phyloP scores from a whole-genome alignment of 2,888 invertebrate species.

The Thecocarcelia acutangulata region DNA sequence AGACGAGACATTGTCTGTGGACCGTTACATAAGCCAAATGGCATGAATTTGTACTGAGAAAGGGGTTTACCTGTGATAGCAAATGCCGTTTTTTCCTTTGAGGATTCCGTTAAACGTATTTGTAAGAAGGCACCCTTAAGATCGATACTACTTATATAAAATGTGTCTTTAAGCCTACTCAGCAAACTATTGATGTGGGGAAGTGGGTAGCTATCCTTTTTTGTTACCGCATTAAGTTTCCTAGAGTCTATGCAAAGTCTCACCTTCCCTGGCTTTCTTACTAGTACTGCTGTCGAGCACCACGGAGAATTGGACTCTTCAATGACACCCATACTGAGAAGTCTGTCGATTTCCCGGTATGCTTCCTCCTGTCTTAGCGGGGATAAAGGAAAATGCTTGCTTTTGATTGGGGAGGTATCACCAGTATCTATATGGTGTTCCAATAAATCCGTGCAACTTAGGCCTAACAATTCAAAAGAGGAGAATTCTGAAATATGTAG shows the following conservation, averaged over 20 bases:
- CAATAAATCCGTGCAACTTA: constrained; percentile 14
- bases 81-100: constrained; percentile 28
- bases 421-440: constrained; percentile 31
- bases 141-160: constrained; percentile 19
- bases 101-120: constrained; percentile 12
- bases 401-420: constrained; percentile 37
- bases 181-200: constrained; percentile 30
- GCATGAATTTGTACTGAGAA: constrained; percentile 1
- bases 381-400: constrained; percentile 51
- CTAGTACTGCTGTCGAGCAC: constrained; percentile 25
- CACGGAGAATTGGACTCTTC: constrained; percentile 44
- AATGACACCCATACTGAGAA: constrained; percentile 47
- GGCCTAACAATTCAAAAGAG: constrained; percentile 9
- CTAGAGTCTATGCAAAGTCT: constrained; percentile 28
- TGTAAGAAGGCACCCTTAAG: constrained; percentile 41
- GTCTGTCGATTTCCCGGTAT: constrained; percentile 41
- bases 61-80: constrained; percentile 35
- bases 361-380: constrained; percentile 47
- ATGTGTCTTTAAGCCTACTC: not conserved
- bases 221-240: constrained; percentile 10
- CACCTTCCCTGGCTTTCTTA: constrained; percentile 14
- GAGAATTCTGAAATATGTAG: constrained; percentile 21
- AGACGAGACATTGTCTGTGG: too few species aligned
- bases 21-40: too few species aligned
- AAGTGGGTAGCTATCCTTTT: constrained; percentile 10